Conservation (phyloP, 23 tunicate species). For the Styela plicata region DNA sequence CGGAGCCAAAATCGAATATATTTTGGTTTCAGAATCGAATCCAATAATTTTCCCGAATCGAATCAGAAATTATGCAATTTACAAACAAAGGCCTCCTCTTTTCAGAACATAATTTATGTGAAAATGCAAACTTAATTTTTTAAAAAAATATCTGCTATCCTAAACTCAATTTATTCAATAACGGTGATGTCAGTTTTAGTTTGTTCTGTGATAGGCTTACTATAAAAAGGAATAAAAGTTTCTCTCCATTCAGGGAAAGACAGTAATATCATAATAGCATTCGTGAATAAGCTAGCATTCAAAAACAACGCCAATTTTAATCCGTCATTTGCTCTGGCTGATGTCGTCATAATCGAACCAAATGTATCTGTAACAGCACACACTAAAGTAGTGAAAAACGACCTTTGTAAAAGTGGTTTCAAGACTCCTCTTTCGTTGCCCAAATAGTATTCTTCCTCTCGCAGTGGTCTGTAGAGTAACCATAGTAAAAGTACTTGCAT, state of each 20-base stretch:
- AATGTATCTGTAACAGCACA: neutral
- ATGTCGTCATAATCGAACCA: neutral
- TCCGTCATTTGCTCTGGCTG: neutral
- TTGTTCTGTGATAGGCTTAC: too few species aligned
- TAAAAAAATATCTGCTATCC: too few species aligned
- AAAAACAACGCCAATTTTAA: neutral
- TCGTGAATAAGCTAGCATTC: neutral
- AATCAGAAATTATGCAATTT: too few species aligned
- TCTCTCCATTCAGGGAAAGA: neutral
- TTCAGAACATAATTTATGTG: too few species aligned
- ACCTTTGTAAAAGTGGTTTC: neutral
- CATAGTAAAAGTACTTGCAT: neutral
- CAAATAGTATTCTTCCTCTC: neutral
- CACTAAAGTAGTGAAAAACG: neutral
- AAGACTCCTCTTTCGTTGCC: neutral
- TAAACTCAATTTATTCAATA: too few species aligned
- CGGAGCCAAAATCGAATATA: too few species aligned
- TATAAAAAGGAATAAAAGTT: neutral
- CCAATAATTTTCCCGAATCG: too few species aligned
- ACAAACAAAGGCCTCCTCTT: too few species aligned
- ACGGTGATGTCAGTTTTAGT: too few species aligned
- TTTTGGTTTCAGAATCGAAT: too few species aligned
- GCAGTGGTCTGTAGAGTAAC: neutral
- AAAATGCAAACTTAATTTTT: too few species aligned
- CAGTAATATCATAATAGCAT: neutral